phyloP scores from a whole-genome alignment of 2,113 vertebrate genomes.

The Damaliscus lunatus region DNA sequence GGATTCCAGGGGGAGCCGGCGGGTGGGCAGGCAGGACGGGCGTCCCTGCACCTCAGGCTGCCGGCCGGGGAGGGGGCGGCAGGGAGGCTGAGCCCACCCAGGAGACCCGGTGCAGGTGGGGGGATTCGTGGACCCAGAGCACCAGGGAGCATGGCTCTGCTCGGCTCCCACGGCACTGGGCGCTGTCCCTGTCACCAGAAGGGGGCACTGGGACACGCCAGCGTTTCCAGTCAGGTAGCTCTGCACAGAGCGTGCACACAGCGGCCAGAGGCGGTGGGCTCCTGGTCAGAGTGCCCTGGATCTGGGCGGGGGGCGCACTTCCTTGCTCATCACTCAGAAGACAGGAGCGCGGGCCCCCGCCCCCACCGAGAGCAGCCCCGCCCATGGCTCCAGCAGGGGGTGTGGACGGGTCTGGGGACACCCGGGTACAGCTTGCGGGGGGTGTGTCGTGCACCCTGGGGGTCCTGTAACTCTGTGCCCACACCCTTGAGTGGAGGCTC shows the following conservation, averaged over 20 bases:
- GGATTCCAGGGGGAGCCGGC: fast-evolving
- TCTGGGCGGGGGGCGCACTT: not conserved
- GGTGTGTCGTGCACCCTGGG: not conserved
- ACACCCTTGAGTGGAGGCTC: not conserved
- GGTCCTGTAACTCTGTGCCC: fast-evolving
- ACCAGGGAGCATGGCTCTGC: not conserved
- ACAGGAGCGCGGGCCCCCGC: not conserved
- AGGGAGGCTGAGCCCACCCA: not conserved
- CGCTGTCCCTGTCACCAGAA: not conserved
- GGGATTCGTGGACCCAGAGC: not conserved
- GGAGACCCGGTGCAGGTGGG: fast-evolving
- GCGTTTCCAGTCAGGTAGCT: fast-evolving
- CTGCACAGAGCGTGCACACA: fast-evolving
- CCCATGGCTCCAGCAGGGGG: fast-evolving
- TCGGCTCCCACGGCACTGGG: fast-evolving
- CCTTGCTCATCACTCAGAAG: not conserved
- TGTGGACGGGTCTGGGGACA: not conserved
- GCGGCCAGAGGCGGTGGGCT: fast-evolving
- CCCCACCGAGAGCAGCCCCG: not conserved
- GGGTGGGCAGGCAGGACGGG: fast-evolving
- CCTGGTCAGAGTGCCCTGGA: fast-evolving
- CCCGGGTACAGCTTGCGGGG: fast-evolving
- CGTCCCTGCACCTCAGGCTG: not conserved
- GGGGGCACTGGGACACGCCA: not conserved
- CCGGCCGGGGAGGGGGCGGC: fast-evolving